Evolutionary conservation across 2,888 invertebrate species (phyloP).

Genomic region (Scrobipalpa costella): DNA sequence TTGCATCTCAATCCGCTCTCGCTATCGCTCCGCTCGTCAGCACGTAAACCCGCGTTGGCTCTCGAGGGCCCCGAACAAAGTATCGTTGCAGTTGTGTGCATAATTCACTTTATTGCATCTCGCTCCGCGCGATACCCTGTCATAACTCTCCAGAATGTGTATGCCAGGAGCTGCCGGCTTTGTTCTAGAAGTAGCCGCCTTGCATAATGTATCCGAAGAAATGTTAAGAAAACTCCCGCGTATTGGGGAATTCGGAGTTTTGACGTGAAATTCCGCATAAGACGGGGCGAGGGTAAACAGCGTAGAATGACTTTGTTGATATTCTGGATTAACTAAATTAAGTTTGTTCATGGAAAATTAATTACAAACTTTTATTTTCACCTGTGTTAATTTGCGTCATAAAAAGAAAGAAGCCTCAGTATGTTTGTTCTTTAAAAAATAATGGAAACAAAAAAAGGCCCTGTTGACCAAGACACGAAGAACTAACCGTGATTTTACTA

Average conservation of each 20-base stretch:
- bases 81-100: conserved; percentile 75
- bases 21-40: conserved; percentile 38
- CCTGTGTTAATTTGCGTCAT: no score
- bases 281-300: background rate
- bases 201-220: conserved; percentile 25
- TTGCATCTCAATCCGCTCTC: conserved; percentile 5
- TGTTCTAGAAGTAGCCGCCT: conserved; percentile 18
- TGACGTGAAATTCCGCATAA: background rate
- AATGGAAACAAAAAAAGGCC: no score
- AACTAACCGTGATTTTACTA: no score
- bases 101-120: conserved; percentile 75
- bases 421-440: no score
- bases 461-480: no score
- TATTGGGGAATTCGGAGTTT: conserved; percentile 12
- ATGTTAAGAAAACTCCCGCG: conserved; percentile 3
- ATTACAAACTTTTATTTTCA: no score
- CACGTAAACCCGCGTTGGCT: conserved; percentile 28
- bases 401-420: no score
- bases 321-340: no score
- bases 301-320: no score
- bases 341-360: no score
- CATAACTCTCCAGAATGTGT: conserved; percentile 52
- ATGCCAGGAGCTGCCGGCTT: conserved; percentile 19
- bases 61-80: conserved; percentile 65
- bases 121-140: conserved; percentile 51